phyloP scores from a whole-genome alignment of 1,140 invertebrate genomes.

The Apis mellifera region Amel_HAv3.1 CM009945.2:3484501-3485000 shows the following conservation, averaged over 20 bases:
- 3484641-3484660: slow-evolving; percentile 54
- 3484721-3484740: slow-evolving; percentile 13
- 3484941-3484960: not conserved
- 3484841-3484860: not conserved
- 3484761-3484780: slow-evolving; percentile 35
- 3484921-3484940: not conserved
- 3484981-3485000: slow-evolving; percentile 48
- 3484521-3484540: not conserved
- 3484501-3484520: not conserved
- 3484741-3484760: slow-evolving; percentile 31
- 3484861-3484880: not conserved
- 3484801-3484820: not conserved
- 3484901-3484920: not conserved
- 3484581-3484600: not conserved
- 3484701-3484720: slow-evolving; percentile 56
- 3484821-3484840: not conserved
- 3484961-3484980: slow-evolving; percentile 19
- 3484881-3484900: slow-evolving; percentile 8
- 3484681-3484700: slow-evolving; percentile 59
- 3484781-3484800: slow-evolving; percentile 2
- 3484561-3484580: not conserved
- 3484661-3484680: slow-evolving; percentile 54
- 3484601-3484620: slow-evolving; percentile 24
- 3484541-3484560: not conserved
- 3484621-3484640: slow-evolving; percentile 23